Evolutionary conservation across 1,140 invertebrate species (phyloP).

Genomic region (Achatina immaculata): DNA sequence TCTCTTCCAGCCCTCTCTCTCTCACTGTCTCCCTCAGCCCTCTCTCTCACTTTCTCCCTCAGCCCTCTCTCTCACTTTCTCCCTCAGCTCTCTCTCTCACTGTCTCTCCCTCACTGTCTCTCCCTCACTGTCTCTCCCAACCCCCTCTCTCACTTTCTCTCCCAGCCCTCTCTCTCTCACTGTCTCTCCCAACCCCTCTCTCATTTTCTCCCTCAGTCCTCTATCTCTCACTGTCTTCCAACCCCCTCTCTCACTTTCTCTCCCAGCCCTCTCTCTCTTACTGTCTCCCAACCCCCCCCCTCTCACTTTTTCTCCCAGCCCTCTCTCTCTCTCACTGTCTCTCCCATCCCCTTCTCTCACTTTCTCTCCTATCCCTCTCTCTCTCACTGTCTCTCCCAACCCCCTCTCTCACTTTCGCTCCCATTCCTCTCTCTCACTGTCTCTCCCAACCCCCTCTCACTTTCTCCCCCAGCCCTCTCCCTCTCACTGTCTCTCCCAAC

Average conservation of each 20-base stretch:
- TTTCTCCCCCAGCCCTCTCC: no score
- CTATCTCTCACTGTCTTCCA: no score
- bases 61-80: constrained; percentile 1
- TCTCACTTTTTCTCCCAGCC: neutral
- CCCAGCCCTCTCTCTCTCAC: neutral
- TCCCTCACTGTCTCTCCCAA: neutral
- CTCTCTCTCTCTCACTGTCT: no score
- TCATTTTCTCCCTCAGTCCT: neutral
- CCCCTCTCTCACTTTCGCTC: no score
- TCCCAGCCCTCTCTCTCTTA: neutral
- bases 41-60: neutral
- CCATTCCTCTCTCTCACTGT: neutral
- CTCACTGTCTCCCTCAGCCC: no score
- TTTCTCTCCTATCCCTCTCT: constrained; percentile 2
- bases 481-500: neutral
- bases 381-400: neutral
- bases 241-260: no score
- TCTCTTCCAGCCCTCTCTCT: neutral
- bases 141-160: constrained; percentile 2
- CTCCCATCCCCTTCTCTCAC: neutral
- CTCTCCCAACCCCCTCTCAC: no score
- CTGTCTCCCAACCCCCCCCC: neutral
- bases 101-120: neutral
- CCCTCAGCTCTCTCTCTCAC: neutral
- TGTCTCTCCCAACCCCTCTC: constrained; percentile 2